A percentile compares a stretch with the other conserved stretches of the same genome.
Evolutionary conservation across 2,888 invertebrate species (phyloP).

Genomic region (Xestia sexstrigata): DNA sequence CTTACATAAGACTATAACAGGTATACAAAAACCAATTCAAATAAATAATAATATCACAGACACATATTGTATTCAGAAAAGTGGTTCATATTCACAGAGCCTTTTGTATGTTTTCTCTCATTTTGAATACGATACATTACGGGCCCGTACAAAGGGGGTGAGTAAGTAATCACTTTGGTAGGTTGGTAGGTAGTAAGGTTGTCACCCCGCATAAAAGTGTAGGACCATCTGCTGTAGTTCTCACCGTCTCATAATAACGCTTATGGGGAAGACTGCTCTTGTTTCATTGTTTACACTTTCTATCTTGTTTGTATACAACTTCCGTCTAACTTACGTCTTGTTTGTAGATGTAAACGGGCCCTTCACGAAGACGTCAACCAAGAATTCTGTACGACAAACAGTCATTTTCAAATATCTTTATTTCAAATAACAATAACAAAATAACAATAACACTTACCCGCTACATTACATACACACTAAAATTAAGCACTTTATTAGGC

Average conservation of each 20-base stretch:
- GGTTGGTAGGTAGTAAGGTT: slow-evolving; percentile 10
- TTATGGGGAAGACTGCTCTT: slow-evolving; percentile 2
- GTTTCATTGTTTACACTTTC: slow-evolving; percentile 1
- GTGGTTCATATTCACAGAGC: slow-evolving; percentile 30
- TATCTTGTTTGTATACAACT: slow-evolving; percentile 7
- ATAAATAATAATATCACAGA: slow-evolving; percentile 37
- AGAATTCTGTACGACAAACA: too few relatives aligned
- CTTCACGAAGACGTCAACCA: too few relatives aligned
- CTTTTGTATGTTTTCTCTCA: slow-evolving; percentile 40
- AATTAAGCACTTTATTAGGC: too few relatives aligned
- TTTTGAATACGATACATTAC: slow-evolving; percentile 53
- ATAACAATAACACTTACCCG: too few relatives aligned
- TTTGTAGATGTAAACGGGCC: neutral
- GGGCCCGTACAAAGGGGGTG: slow-evolving; percentile 15
- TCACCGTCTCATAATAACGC: slow-evolving; percentile 26
- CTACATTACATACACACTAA: too few relatives aligned
- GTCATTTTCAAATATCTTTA: too few relatives aligned
- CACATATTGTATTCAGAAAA: slow-evolving; percentile 18
- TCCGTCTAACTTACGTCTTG: too few relatives aligned
- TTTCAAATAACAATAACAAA: too few relatives aligned
- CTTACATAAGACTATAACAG: neutral
- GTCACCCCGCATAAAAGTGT: slow-evolving; percentile 12
- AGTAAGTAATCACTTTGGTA: slow-evolving; percentile 46
- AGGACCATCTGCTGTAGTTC: slow-evolving; percentile 43
- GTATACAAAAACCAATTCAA: slow-evolving; percentile 31